Percentiles rank a stretch among this genome's conserved stretches.
phyloP scores from a whole-genome alignment of 2,888 invertebrate genomes.

The Eudasyphora cyanicolor region DNA sequence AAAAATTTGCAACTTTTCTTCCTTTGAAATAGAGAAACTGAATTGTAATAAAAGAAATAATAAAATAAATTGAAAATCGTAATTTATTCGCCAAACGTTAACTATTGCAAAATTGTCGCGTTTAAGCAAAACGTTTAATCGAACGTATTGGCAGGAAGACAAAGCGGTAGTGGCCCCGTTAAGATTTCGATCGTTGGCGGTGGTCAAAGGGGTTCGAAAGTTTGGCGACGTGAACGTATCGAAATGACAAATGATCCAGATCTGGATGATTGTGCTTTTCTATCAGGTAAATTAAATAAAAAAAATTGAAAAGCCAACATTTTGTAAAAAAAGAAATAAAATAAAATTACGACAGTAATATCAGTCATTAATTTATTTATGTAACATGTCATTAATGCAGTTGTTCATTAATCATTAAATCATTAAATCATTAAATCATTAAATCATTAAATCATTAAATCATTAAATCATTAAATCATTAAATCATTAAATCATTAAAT shows the following conservation, averaged over 20 bases:
- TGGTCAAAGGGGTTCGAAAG: slow-evolving; percentile 79
- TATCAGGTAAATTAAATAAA: slow-evolving; percentile 85
- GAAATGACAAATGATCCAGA: slow-evolving; percentile 93
- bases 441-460: not conserved
- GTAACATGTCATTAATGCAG: too few relatives aligned
- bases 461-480: not conserved
- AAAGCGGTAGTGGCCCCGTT: slow-evolving; percentile 79
- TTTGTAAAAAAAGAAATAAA: not conserved
- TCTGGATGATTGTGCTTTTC: slow-evolving; percentile 94
- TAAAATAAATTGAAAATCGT: not conserved
- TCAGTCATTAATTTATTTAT: too few relatives aligned
- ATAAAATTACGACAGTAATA: too few relatives aligned
- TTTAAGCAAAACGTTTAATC: slow-evolving; percentile 64
- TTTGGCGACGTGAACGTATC: slow-evolving; percentile 82
- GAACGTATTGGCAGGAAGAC: slow-evolving; percentile 80
- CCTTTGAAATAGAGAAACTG: not conserved
- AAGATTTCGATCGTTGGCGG: slow-evolving; percentile 80
- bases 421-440: not conserved
- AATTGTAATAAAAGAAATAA: slow-evolving; percentile 6
- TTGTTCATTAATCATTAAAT: too few relatives aligned
- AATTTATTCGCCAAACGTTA: not conserved
- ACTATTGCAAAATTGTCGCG: slow-evolving; percentile 52
- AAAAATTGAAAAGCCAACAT: slow-evolving; percentile 3
- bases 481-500: too few relatives aligned
- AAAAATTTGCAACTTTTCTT: not conserved